Evolutionary conservation across 2,797 vertebrate genomes (phyloP).

Genomic region (Neostethus bicornis): DNA sequence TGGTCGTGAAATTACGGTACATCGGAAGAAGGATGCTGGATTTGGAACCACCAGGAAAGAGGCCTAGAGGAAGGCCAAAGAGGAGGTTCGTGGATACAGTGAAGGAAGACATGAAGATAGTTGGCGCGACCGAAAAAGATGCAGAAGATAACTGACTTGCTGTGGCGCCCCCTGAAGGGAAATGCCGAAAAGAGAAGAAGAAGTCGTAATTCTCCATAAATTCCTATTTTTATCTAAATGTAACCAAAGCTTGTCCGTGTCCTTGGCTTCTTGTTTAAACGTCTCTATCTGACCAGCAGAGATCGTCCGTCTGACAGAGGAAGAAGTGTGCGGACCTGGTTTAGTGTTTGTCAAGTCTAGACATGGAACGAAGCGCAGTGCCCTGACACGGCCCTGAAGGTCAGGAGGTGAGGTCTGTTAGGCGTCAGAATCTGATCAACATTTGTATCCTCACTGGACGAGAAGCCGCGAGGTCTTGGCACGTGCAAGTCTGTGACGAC

Average conservation of each 20-base stretch:
- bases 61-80: too few species aligned
- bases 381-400: constrained; percentile 38
- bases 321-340: constrained; percentile 32
- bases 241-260: background rate
- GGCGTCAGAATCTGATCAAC: constrained; percentile 46
- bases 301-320: constrained; percentile 12
- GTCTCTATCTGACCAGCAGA: constrained; percentile 1
- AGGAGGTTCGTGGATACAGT: too few species aligned
- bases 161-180: too few species aligned
- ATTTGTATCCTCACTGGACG: constrained; percentile 61
- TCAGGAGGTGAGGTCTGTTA: constrained; percentile 57
- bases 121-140: too few species aligned
- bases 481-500: constrained; percentile 48
- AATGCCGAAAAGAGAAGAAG: background rate
- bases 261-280: background rate
- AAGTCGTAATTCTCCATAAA: background rate
- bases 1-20: too few species aligned
- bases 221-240: background rate
- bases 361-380: constrained; percentile 39
- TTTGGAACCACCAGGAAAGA: too few species aligned
- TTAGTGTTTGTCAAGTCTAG: constrained; percentile 76
- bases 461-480: constrained; percentile 35
- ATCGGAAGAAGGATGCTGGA: too few species aligned
- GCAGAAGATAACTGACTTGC: too few species aligned
- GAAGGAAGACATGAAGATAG: too few species aligned